Evolutionary conservation across 2,888 invertebrate species (phyloP).

Genomic region (Nineta flava): DNA sequence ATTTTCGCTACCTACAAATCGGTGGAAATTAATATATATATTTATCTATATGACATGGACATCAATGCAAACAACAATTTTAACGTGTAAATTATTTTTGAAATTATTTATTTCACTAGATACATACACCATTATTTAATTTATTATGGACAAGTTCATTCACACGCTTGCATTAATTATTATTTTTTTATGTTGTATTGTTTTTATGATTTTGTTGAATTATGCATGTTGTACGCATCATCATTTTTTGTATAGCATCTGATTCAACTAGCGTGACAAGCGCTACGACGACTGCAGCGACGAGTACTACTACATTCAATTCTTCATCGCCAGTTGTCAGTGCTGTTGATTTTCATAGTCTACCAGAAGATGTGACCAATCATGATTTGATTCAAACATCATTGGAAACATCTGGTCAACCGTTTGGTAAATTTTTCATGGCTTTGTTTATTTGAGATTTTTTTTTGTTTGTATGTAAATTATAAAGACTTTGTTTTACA

Average conservation of each 20-base stretch:
- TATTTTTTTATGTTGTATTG: too few relatives aligned
- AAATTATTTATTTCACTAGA: too few relatives aligned
- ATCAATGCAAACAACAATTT: too few relatives aligned
- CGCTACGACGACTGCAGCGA: conserved; percentile 13
- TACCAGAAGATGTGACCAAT: conserved; percentile 23
- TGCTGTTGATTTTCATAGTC: conserved; percentile 29
- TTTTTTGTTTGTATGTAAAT: not conserved
- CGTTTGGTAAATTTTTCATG: conserved; percentile 5
- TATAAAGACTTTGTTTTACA: not conserved
- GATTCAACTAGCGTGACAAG: conserved; percentile 30
- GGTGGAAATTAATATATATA: too few relatives aligned
- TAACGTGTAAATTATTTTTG: too few relatives aligned
- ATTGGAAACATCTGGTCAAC: conserved; percentile 5
- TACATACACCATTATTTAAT: too few relatives aligned
- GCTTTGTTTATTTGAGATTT: not conserved
- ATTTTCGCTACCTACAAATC: too few relatives aligned
- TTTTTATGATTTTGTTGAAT: conserved; percentile 16
- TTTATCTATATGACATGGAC: too few relatives aligned
- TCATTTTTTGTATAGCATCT: conserved; percentile 21
- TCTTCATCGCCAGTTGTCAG: conserved; percentile 24
- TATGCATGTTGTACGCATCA: conserved; percentile 7
- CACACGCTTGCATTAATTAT: too few relatives aligned
- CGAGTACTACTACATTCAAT: conserved; percentile 16
- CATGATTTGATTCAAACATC: conserved; percentile 2
- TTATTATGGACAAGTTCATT: too few relatives aligned